These are phyloP conservation scores for Amphiprion ocellaris DNA, from an alignment of 2,113 vertebrate genomes.

Conservation along the genomic window DNA sequence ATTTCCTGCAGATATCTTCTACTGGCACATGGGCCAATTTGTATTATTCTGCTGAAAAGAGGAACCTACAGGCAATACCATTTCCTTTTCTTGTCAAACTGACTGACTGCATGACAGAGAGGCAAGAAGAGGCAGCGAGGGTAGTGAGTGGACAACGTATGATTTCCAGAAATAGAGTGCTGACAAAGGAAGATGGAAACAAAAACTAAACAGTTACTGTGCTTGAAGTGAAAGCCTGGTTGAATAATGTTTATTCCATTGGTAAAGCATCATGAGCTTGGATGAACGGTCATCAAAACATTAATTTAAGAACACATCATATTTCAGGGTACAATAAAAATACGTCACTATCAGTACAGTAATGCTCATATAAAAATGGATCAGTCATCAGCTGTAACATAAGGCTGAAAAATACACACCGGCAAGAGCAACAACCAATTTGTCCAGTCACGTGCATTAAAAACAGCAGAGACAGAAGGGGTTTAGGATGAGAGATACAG, in stretches of 20 bases:
- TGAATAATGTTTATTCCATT: not conserved
- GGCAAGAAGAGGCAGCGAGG: not conserved
- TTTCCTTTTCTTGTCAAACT: constrained; percentile 45
- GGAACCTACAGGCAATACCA: constrained; percentile 21
- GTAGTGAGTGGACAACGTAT: not conserved
- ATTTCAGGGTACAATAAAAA: not conserved
- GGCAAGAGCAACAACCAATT: constrained; percentile 31
- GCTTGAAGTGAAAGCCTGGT: not conserved
- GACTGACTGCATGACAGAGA: constrained; percentile 15
- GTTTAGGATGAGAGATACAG: constrained; percentile 18
- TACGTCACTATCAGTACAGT: not conserved
- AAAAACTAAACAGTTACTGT: not conserved
- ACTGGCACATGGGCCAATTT: constrained; percentile 5
- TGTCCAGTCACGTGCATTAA: constrained; percentile 41
- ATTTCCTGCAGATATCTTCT: constrained; percentile 36
- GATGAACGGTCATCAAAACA: not conserved
- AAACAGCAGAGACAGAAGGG: constrained; percentile 19
- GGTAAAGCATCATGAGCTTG: not conserved
- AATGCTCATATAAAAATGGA: not conserved
- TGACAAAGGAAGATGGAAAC: constrained; percentile 6
- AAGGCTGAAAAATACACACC: not conserved
- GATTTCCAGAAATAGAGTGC: not conserved
- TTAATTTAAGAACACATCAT: not conserved
- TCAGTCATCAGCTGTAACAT: not conserved
- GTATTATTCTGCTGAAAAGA: constrained; percentile 40